Base-by-base conservation (phyloP, 2,113 vertebrate genomes). In the Pseudonaja textilis region DNA sequence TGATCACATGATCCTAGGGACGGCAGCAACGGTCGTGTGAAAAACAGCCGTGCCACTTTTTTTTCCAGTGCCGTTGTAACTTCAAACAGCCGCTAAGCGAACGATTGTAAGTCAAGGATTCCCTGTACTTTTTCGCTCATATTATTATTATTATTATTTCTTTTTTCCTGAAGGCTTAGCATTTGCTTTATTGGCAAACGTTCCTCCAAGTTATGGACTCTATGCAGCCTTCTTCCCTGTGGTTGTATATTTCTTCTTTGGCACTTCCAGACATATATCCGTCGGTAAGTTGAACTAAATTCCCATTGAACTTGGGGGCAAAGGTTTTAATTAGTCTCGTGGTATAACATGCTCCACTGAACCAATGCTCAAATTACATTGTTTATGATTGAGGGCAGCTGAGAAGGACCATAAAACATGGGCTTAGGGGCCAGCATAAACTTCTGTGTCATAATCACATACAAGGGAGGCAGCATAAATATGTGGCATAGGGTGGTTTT, bases 221-320 rank as follows among this genome's bases (percentile, higher is more conserved):
- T 99, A 99, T 92, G 97, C 99, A 0, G 99, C 98, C 6, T 99
- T 99, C 97, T 99, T 99, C 93, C 99, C 99, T 7, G 94, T 98
- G 0, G 22, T 99, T 90, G 94, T 97, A 56, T 99, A 99, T 96
- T 99, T 99, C 96, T 98, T 99, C 95, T 96, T 99, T 69, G 99
- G 99, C 74, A 99, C 99, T 89, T 99, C 99, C 14, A 98, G 97
- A 95, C 99, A 99, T 95, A 99, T 99, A 96, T 99, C 99, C 94
- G 98, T 98, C 12, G 99, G 99, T 99, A 97, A 98, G 99, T 95
- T 93, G 69, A 93, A 89, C 47, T n/a, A 54, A 54, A 85, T 57
- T 10, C 69, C 55, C 7, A 14, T 52, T 59, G 5, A 55, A 26
- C 2, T 47, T 69, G 47, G 20, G 23, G 5, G 11, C 87, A 34